phyloP scores from a whole-genome alignment of 2,888 invertebrate species.

The Epirrhoe tristata region DNA sequence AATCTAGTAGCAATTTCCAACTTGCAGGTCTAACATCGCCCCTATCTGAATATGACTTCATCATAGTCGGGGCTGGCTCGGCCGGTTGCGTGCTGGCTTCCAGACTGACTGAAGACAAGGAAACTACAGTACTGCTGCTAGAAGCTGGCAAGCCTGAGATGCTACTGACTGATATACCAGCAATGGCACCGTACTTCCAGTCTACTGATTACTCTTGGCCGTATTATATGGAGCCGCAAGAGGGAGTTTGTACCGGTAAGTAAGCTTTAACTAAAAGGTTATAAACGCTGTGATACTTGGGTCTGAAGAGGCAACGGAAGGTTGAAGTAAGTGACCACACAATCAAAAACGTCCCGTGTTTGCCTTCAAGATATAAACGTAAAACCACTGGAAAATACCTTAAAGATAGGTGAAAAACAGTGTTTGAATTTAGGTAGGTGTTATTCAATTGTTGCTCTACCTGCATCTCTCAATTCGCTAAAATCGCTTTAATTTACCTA shows the following conservation, averaged over 20 bases:
- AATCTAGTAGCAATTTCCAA: neutral
- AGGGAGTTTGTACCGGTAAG: slow-evolving; percentile 85
- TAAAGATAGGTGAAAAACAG: no score
- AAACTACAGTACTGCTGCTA: slow-evolving; percentile 70
- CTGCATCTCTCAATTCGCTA: no score
- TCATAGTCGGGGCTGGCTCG: slow-evolving; percentile 85
- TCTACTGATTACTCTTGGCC: slow-evolving; percentile 89
- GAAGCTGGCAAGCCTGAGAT: slow-evolving; percentile 77
- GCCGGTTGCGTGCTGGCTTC: slow-evolving; percentile 84
- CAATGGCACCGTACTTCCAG: slow-evolving; percentile 85
- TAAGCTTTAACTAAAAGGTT: neutral
- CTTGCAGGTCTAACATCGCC: slow-evolving; percentile 63
- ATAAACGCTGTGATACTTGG: no score
- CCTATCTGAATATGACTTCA: slow-evolving; percentile 80
- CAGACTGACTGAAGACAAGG: slow-evolving; percentile 72
- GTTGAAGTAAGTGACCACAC: no score
- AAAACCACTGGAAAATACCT: no score
- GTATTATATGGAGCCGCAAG: slow-evolving; percentile 88
- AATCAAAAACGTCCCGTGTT: no score
- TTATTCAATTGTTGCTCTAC: no score
- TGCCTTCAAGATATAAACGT: no score
- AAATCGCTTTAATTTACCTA: no score
- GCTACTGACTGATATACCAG: slow-evolving; percentile 83
- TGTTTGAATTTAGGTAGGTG: no score
- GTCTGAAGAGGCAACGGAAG: no score